Base-by-base conservation (phyloP, 2,888 invertebrate genomes). In the Lasioglossum oenotherae region DNA sequence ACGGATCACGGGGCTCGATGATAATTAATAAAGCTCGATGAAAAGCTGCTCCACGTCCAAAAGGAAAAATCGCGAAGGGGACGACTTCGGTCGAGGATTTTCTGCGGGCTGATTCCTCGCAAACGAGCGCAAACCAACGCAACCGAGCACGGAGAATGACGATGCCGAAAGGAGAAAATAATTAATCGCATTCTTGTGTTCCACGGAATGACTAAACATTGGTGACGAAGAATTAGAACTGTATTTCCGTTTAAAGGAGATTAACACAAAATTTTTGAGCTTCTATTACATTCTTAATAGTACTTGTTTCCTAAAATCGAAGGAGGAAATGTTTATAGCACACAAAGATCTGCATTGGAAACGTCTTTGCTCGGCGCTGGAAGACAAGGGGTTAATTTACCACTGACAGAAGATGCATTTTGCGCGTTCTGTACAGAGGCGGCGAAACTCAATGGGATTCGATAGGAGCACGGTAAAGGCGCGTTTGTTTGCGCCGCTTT, bases 1-100 rank as follows among this genome's bases (percentile, higher is more conserved):
- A 44, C 71, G 76, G 23, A 67, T 60, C 74, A 27, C 27, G 69
- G 8, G n/a, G 83, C 71, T 80, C 49, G 77, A 74, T 77, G 80
- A 77, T 74, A 79, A 85, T 85, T 80, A 80, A 83, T 80, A 85
- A 78, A 64, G 71, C 67, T 31, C 46, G 71, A 46, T 31, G 64
- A 74, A 57, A 76, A 19, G 67, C 38, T 71, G 35, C 60, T 69
- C 38, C 14, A 35, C 73, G 49, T 23, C 23, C 19, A 31, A 73
- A 49, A 10, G 12, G 67, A 49, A 38, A 38, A 67, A 27, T 41
- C 12, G 16, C 12, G 46, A 10, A 44, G 27, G 46, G 44, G 5
- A 4, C 14, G 46, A 14, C 5, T 49, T 35, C 46, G n/a, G 8
- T 16, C n/a, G 46, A 46, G 31, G 46, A 73, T 41, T 72, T 72